phyloP scores from a whole-genome alignment of 2,113 vertebrate genomes.

The Thunnus maccoyii region DNA sequence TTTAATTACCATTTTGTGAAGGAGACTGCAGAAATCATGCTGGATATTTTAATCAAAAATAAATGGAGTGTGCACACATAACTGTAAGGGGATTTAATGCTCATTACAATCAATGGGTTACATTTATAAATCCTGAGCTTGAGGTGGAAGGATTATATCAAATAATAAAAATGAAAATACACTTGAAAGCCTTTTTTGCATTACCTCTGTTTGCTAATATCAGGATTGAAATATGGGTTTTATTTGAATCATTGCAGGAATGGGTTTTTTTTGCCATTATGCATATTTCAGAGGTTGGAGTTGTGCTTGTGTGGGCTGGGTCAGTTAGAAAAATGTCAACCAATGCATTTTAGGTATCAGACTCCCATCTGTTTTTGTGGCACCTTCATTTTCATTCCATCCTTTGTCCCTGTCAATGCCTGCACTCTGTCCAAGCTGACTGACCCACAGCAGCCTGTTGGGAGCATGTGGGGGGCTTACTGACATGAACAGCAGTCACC shows the following conservation, averaged over 20 bases:
- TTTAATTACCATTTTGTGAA: constrained; percentile 73
- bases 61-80: constrained; percentile 71
- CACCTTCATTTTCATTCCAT: constrained; percentile 33
- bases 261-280: constrained; percentile 5
- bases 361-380: constrained; percentile 21
- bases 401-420: constrained; percentile 6
- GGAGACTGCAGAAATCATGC: constrained; percentile 56
- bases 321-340: constrained; percentile 37
- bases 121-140: constrained; percentile 66
- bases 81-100: constrained; percentile 76
- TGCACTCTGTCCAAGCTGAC: constrained; percentile 22
- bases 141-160: constrained; percentile 65
- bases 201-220: constrained; percentile 38
- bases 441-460: constrained; percentile 27
- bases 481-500: constrained; percentile 18
- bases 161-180: constrained; percentile 51
- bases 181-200: constrained; percentile 36
- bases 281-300: constrained; percentile 46
- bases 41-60: constrained; percentile 76
- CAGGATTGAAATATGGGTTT: constrained; percentile 10
- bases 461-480: constrained; percentile 16
- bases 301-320: constrained; percentile 27
- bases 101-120: constrained; percentile 75
- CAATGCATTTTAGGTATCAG: constrained; percentile 18
- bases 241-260: constrained; percentile 18